Evolutionary conservation across 2,888 invertebrate genomes (phyloP).

Genomic region (Reticulitermes lucifugus): DNA sequence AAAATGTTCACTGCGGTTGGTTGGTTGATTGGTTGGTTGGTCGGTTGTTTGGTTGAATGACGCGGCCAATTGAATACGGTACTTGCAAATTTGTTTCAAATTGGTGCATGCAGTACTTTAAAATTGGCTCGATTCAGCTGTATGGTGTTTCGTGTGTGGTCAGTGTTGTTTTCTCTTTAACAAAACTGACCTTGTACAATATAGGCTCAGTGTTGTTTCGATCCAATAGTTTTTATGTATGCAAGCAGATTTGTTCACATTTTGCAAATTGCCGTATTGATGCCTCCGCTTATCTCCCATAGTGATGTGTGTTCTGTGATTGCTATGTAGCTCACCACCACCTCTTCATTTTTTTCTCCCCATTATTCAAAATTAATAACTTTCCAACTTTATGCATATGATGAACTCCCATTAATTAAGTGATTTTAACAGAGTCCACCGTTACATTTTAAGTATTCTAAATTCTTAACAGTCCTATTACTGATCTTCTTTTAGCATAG

Average conservation of each 20-base stretch:
- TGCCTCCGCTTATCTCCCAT: constrained; percentile 41
- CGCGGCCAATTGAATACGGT: constrained; percentile 41
- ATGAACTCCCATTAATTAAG: not conserved
- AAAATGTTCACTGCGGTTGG: constrained; percentile 39
- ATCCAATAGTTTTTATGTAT: constrained; percentile 26
- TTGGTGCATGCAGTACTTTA: constrained; percentile 32
- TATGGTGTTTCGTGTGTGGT: constrained; percentile 32
- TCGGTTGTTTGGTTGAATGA: constrained; percentile 41
- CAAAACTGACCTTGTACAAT: constrained; percentile 30
- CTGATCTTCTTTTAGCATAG: no score
- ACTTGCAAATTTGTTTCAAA: constrained; percentile 43
- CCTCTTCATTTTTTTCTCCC: constrained; percentile 26
- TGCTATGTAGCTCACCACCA: constrained; percentile 49
- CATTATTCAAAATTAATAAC: constrained; percentile 34
- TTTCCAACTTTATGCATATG: constrained; percentile 6
- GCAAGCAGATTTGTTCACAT: constrained; percentile 31
- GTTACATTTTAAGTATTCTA: not conserved
- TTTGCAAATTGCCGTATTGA: constrained; percentile 39
- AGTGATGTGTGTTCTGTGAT: constrained; percentile 49
- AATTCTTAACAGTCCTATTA: no score
- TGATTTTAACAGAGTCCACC: constrained; percentile 21
- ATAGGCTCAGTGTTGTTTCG: constrained; percentile 33
- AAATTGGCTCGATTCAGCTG: constrained; percentile 39
- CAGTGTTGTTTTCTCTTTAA: constrained; percentile 20
- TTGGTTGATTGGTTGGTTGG: constrained; percentile 41